These are phyloP conservation scores for Psococerastis gibbosa DNA, from an alignment of 2,888 invertebrate genomes.

Conservation along the genomic window DNA sequence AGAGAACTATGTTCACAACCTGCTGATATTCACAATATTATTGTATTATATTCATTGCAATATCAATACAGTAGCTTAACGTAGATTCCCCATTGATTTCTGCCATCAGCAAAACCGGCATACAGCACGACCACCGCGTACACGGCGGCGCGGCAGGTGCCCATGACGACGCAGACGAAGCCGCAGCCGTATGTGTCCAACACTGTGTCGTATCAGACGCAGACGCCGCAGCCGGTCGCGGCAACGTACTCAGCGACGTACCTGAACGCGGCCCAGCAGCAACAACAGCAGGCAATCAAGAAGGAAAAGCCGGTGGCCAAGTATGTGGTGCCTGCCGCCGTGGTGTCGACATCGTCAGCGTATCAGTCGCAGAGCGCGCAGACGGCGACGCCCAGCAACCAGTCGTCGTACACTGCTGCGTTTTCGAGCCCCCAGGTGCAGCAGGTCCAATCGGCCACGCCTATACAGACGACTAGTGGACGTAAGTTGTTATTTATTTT, in stretches of 20 bases:
- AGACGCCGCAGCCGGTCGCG: slow-evolving; percentile 16
- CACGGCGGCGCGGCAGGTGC: slow-evolving; percentile 31
- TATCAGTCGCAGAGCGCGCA: slow-evolving; percentile 32
- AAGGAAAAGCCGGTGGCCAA: slow-evolving; percentile 31
- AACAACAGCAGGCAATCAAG: slow-evolving; percentile 25
- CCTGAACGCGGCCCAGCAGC: not conserved
- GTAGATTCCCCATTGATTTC: slow-evolving; percentile 12
- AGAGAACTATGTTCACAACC: slow-evolving; percentile 11
- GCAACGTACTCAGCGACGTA: slow-evolving; percentile 15
- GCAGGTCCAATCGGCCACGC: slow-evolving; percentile 14
- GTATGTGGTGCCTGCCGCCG: slow-evolving; percentile 34
- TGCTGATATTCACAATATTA: slow-evolving; percentile 13
- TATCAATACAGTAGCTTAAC: too few species aligned
- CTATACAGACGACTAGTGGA: slow-evolving; percentile 14
- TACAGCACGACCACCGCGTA: slow-evolving; percentile 52
- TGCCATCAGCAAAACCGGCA: slow-evolving; percentile 42
- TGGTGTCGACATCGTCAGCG: slow-evolving; percentile 23
- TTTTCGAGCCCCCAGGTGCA: not conserved
- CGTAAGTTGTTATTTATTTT: not conserved
- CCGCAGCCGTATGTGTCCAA: slow-evolving; percentile 12
- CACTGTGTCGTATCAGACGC: slow-evolving; percentile 9
- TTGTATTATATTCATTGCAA: too few species aligned
- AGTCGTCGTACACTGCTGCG: slow-evolving; percentile 11
- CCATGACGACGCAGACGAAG: slow-evolving; percentile 30
- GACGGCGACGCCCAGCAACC: slow-evolving; percentile 30